These are phyloP conservation scores for Malurus melanocephalus DNA, from an alignment of 2,113 vertebrate species.

Conservation along the genomic window DNA sequence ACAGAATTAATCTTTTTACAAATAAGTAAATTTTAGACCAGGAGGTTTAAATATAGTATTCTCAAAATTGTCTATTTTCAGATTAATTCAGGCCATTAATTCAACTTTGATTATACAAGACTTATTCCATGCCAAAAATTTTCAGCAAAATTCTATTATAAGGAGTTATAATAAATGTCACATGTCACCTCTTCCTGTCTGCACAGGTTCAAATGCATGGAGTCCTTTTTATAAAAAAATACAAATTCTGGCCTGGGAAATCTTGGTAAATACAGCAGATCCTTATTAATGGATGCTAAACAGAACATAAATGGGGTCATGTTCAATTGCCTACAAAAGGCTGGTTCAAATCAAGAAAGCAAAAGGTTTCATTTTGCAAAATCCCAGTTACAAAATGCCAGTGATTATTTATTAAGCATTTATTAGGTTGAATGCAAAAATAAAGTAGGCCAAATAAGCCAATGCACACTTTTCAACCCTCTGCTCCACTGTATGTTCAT, in stretches of 20 bases:
- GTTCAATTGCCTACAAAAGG: not conserved
- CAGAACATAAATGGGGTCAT: not conserved
- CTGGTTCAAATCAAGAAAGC: not conserved
- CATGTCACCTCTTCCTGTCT: not conserved
- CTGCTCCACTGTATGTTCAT: not conserved
- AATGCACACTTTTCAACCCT: not conserved
- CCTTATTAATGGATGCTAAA: not conserved
- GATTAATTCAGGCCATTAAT: not conserved
- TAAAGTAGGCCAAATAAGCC: not conserved
- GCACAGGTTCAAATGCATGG: not conserved
- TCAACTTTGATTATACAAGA: not conserved
- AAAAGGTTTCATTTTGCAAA: not conserved
- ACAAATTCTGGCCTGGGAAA: not conserved
- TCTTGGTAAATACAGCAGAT: not conserved
- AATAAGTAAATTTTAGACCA: not conserved
- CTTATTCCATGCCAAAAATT: not conserved
- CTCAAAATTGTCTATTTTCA: not conserved
- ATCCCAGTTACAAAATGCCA: not conserved
- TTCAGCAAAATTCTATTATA: not conserved
- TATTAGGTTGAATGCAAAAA: not conserved
- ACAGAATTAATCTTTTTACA: not conserved
- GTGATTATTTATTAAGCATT: not conserved
- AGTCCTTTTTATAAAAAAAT: not conserved
- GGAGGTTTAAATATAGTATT: not conserved
- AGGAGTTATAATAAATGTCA: not conserved